phyloP scores from a whole-genome alignment of 2,113 vertebrate species.

The Corydoras sp. region DNA sequence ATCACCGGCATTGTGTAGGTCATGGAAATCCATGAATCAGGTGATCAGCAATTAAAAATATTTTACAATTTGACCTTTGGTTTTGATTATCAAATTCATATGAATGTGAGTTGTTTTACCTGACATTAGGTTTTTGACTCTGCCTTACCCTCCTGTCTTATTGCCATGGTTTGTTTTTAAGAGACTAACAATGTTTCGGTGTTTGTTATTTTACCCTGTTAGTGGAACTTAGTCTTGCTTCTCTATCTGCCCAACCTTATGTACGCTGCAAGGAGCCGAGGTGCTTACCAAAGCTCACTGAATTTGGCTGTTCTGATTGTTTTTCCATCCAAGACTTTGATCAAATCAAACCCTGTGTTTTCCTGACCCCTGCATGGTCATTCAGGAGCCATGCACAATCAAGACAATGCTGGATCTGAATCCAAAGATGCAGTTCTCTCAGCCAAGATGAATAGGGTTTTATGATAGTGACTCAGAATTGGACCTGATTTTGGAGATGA shows the following conservation, averaged over 20 bases:
- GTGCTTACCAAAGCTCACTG: constrained; percentile 16
- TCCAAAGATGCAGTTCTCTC: constrained; percentile 26
- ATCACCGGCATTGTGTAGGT: no score
- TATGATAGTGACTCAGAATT: background rate
- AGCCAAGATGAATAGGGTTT: constrained; percentile 26
- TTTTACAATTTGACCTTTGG: no score
- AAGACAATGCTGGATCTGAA: constrained; percentile 15
- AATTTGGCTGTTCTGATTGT: constrained; percentile 24
- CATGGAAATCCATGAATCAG: no score
- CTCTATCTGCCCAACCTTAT: constrained; percentile 17
- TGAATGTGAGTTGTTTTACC: no score
- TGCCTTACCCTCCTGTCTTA: no score
- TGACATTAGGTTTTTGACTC: no score
- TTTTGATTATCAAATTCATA: no score
- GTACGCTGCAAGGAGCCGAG: constrained; percentile 4
- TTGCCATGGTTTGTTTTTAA: background rate
- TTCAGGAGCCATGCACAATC: constrained; percentile 8
- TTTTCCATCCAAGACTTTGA: constrained; percentile 19
- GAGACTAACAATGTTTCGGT: constrained; percentile 40
- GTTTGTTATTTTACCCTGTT: constrained; percentile 45
- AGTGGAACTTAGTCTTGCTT: constrained; percentile 32
- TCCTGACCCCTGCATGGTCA: constrained; percentile 14
- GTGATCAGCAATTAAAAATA: no score
- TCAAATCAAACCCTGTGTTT: background rate
- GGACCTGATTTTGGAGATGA: background rate